A percentile compares a stretch with the other conserved stretches of the same genome.
These are phyloP conservation scores for Leptura quadrifasciata DNA, from an alignment of 2,888 invertebrate species.

Conservation along the genomic window DNA sequence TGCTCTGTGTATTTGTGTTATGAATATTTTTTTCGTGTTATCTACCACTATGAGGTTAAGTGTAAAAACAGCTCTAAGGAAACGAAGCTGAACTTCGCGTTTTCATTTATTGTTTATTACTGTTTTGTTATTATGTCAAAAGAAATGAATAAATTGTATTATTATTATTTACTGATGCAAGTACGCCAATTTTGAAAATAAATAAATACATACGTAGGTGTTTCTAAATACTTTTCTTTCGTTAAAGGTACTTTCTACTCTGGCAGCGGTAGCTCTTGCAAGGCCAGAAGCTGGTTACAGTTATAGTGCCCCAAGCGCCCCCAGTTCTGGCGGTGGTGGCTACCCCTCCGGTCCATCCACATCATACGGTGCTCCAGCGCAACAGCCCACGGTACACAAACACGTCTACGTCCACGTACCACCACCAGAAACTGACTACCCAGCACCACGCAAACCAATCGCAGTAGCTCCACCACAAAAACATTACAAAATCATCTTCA, in stretches of 20 bases:
- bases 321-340: conserved; percentile 74
- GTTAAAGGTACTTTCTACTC: conserved; percentile 68
- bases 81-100: too few species aligned
- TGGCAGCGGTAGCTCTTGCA: conserved; percentile 72
- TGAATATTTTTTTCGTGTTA: too few species aligned
- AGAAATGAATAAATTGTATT: too few species aligned
- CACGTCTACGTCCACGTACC: conserved; percentile 95
- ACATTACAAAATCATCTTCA: conserved; percentile 90
- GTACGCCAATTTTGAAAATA: too few species aligned
- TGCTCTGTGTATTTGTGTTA: too few species aligned
- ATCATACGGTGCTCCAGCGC: conserved; percentile 83
- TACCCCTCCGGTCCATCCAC: conserved; percentile 78
- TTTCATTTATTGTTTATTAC: too few species aligned
- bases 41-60: too few species aligned
- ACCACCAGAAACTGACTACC: conserved; percentile 89
- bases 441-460: conserved; percentile 79
- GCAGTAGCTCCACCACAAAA: conserved; percentile 81
- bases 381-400: conserved; percentile 88
- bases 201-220: too few species aligned
- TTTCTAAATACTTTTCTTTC: too few species aligned
- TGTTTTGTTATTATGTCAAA: too few species aligned
- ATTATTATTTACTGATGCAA: too few species aligned
- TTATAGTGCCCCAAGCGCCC: conserved; percentile 65
- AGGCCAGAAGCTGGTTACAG: conserved; percentile 71
- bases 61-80: too few species aligned